phyloP scores from a whole-genome alignment of 2,113 vertebrate species.

The Hirundichthys speculiger region DNA sequence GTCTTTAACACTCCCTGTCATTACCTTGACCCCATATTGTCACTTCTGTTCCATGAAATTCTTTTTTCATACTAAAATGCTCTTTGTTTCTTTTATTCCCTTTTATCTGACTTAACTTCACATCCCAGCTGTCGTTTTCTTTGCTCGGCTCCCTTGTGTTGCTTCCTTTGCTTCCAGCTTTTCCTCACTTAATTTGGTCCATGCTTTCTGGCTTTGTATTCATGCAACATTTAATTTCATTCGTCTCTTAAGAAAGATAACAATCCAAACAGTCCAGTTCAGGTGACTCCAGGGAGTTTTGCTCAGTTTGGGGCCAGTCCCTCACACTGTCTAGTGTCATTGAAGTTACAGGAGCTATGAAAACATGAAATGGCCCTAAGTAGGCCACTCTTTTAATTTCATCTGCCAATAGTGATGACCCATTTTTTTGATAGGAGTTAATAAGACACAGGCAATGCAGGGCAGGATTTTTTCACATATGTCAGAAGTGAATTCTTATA shows the following conservation, averaged over 20 bases:
- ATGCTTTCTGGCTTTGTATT: constrained; percentile 33
- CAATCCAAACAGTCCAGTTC: constrained; percentile 27
- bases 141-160: constrained; percentile 28
- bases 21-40: constrained; percentile 51
- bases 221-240: constrained; percentile 27
- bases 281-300: constrained; percentile 3
- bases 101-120: constrained; percentile 53
- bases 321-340: constrained; percentile 20
- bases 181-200: constrained; percentile 36
- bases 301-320: constrained; percentile 28
- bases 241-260: constrained; percentile 16
- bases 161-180: constrained; percentile 41
- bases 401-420: constrained; percentile 57
- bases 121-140: constrained; percentile 10
- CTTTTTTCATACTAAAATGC: constrained; percentile 28
- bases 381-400: constrained; percentile 55
- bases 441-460: constrained; percentile 35
- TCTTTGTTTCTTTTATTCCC: constrained; percentile 45
- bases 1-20: constrained; percentile 42
- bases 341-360: constrained; percentile 24
- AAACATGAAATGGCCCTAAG: constrained; percentile 39
- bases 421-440: constrained; percentile 51
- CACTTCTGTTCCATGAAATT: constrained; percentile 39
- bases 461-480: constrained; percentile 21
- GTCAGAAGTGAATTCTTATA: constrained; percentile 11